These are phyloP conservation scores for Mobula hypostoma DNA, from an alignment of 2,113 vertebrate genomes.

Conservation along the genomic window DNA sequence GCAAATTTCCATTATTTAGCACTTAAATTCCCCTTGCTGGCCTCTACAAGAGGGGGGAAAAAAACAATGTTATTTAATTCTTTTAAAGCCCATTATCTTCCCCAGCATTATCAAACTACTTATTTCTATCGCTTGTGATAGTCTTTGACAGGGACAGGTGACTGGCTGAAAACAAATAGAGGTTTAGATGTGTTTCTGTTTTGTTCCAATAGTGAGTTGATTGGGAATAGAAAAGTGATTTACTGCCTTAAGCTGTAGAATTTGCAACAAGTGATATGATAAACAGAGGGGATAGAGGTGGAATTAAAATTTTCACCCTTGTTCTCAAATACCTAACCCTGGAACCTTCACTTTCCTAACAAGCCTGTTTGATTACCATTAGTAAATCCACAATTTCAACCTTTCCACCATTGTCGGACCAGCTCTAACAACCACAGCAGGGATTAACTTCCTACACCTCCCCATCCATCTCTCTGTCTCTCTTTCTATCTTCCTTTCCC, in stretches of 20 bases:
- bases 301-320: background rate
- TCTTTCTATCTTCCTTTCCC: too few species aligned
- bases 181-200: background rate
- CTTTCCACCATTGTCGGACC: too few species aligned
- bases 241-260: background rate
- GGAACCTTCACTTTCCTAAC: too few species aligned
- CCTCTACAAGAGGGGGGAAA: background rate
- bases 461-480: too few species aligned
- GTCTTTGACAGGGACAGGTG: background rate
- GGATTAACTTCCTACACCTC: too few species aligned
- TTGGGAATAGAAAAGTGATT: background rate
- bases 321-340: too few species aligned
- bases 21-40: background rate
- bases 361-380: too few species aligned
- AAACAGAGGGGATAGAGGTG: background rate
- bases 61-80: background rate
- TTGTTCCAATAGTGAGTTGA: too few species aligned
- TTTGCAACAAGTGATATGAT: background rate
- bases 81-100: background rate
- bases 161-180: background rate
- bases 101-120: background rate
- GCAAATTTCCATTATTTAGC: background rate
- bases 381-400: too few species aligned
- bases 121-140: too few species aligned
- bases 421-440: too few species aligned